Base-by-base conservation (phyloP, 2,113 vertebrate genomes). In the Pituophis catenifer region DNA sequence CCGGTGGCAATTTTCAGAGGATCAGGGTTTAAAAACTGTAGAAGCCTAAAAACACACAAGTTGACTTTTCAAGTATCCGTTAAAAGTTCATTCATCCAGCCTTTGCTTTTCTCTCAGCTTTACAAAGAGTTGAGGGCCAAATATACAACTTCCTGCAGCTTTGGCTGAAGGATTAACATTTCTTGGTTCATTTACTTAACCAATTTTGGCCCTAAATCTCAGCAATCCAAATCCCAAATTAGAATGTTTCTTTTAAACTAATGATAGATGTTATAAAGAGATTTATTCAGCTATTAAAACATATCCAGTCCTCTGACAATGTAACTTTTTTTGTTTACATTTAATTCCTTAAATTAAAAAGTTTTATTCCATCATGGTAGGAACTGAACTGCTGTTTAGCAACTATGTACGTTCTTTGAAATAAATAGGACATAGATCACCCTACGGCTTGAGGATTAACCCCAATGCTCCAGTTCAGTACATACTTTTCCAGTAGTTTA, bases 11-110 rank as follows among this genome's bases (percentile, higher is more conserved):
- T 88, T 94, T 96, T 97, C 89, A 96, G 48, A 91, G 94, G 97
- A 95, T 38, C 93, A 23, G 96, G 97, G 92, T 95, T 97, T 94
- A 97, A 95, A 91, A 97, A 96, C 58, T 97, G 97, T 5, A 97
- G 94, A 92, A 98, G 96, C 53, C 98, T 98, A 94, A 93, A 97
- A 96, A 96, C 1, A 59, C 2, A 38, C 4, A 91, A 55, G 17
- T 50, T 53, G 1, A 15, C 13, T 52, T 89, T 92, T 92, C 44
- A 90, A 93, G 89, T 8, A 58, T 26, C n/a, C 15, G 38, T 23
- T 23, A 29, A 13, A 44, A n/a, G 50, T 52, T 19, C 50, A 65
- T 88, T 88, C 65, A 92, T 70, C 33, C 3, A 92, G 11, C 12
- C 6, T 52, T 54, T 53, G 15, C 29, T 57, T 55, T 85, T 13